Base-by-base conservation (phyloP, 2,888 invertebrate species). In the Tipula confusa region DNA sequence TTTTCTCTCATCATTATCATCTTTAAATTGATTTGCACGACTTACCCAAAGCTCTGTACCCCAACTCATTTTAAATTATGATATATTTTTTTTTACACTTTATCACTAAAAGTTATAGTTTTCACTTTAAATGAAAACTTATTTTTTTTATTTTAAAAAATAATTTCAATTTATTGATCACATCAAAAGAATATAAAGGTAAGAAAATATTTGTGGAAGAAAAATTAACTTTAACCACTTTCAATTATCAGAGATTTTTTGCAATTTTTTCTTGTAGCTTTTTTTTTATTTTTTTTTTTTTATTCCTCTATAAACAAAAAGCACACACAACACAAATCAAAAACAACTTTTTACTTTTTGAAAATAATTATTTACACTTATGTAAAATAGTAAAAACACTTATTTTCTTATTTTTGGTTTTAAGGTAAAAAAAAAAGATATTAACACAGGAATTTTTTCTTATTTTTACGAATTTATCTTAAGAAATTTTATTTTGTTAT, bases 1-100 rank as follows among this genome's bases (percentile, higher is more conserved):
- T 64, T 64, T 18, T 18, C 24, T 64, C 64, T 64, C 64, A n/a
- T n/a, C n/a, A n/a, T n/a, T n/a, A n/a, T 64, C 64, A 64, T 24
- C 24, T 64, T 64, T 9, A 18, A 64, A 6, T 33, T 64, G 24
- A 64, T n/a, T 64, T 64, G n/a, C n/a, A n/a, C n/a, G 64, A 64
- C 64, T 64, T 64, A 64, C 64, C 64, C 64, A 64, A 64, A 64
- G 64, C 64, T 64, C 64, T 64, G 64, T 64, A 64, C 64, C 64
- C 64, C 64, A 64, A 64, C 64, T 64, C 64, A 64, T 64, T 64
- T 64, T 64, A 64, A 64, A 24, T 43, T 43, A 43, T 43, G 15
- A 5, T 43, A 43, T 43, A 9, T 11, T 43, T 11, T 2, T 11
- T 64, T 64, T 64, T 24, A 64, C 64, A 64, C 64, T 64, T 64